Percentiles rank a stretch among this genome's conserved stretches.
phyloP scores from a whole-genome alignment of 2,888 invertebrate genomes.

The Torymus tubicola region DNA sequence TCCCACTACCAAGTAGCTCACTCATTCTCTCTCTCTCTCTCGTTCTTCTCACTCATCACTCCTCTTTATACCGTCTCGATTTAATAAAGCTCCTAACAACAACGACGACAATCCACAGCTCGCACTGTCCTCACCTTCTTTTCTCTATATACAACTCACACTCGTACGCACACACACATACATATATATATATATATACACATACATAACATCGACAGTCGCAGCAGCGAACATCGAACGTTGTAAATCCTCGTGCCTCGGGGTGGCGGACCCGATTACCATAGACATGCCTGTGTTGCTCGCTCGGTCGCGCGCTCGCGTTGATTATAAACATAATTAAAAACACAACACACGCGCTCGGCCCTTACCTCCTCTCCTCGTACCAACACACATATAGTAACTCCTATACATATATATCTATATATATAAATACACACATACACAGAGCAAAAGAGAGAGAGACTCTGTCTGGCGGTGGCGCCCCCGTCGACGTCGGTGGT shows the following conservation, averaged over 20 bases:
- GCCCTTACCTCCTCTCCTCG: constrained; percentile 49
- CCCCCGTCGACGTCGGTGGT: constrained; percentile 74
- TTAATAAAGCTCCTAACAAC: no score
- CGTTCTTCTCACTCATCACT: no score
- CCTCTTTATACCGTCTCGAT: no score
- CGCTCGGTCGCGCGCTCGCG: constrained; percentile 57
- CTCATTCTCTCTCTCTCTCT: no score
- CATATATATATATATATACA: no score
- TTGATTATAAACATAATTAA: constrained; percentile 77
- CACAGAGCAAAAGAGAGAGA: constrained; percentile 48
- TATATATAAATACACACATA: constrained; percentile 58
- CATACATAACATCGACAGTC: no score
- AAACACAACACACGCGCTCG: constrained; percentile 69
- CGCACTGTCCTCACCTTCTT: no score
- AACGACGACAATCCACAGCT: no score
- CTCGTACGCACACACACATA: no score
- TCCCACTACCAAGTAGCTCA: no score
- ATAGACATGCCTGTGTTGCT: constrained; percentile 68
- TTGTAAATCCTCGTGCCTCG: constrained; percentile 47
- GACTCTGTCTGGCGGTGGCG: constrained; percentile 59
- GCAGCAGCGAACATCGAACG: background rate
- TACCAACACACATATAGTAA: constrained; percentile 19
- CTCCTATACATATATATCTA: no score
- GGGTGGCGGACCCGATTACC: constrained; percentile 65
- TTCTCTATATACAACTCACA: no score